Percentiles rank a stretch among this genome's conserved stretches.
These are phyloP conservation scores for Heliconius hewitsoni DNA, from an alignment of 1,140 invertebrate species.

Conservation along the genomic window DNA sequence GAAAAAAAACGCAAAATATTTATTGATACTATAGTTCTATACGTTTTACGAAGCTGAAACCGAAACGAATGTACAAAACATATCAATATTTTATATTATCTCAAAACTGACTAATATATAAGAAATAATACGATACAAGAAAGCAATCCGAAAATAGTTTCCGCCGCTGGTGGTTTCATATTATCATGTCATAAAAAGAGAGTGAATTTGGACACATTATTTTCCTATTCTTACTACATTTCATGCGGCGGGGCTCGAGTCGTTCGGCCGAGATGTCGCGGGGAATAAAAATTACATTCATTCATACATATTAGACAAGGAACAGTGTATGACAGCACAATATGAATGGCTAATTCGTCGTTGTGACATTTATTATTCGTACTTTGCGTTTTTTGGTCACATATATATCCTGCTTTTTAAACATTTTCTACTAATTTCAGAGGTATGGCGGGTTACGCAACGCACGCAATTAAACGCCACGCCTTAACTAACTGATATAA, in stretches of 20 bases:
- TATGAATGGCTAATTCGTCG: conserved; percentile 5
- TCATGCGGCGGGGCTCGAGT: conserved; percentile 32
- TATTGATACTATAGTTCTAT: too few relatives aligned
- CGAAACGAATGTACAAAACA: neutral
- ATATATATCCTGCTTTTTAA: too few relatives aligned
- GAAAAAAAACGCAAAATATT: neutral
- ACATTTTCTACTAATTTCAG: neutral
- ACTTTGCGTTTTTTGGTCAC: neutral
- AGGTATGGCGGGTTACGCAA: too few relatives aligned
- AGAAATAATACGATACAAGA: neutral
- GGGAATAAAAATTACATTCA: conserved; percentile 41
- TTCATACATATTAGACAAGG: conserved; percentile 27
- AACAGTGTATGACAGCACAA: conserved; percentile 9
- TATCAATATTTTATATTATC: neutral
- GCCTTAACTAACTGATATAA: too few relatives aligned
- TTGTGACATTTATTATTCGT: neutral
- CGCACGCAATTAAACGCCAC: too few relatives aligned
- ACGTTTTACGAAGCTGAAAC: too few relatives aligned
- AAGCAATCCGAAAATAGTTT: conserved; percentile 25
- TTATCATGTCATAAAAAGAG: conserved; percentile 30
- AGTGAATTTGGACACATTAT: conserved; percentile 42
- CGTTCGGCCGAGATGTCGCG: conserved; percentile 34
- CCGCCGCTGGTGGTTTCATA: conserved; percentile 19
- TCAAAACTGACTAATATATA: neutral
- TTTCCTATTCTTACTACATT: conserved; percentile 40